Percentiles rank a stretch among this genome's conserved stretches.
These are phyloP conservation scores for Oreamnos americanus DNA, from an alignment of 2,113 vertebrate genomes.

Conservation along the genomic window DNA sequence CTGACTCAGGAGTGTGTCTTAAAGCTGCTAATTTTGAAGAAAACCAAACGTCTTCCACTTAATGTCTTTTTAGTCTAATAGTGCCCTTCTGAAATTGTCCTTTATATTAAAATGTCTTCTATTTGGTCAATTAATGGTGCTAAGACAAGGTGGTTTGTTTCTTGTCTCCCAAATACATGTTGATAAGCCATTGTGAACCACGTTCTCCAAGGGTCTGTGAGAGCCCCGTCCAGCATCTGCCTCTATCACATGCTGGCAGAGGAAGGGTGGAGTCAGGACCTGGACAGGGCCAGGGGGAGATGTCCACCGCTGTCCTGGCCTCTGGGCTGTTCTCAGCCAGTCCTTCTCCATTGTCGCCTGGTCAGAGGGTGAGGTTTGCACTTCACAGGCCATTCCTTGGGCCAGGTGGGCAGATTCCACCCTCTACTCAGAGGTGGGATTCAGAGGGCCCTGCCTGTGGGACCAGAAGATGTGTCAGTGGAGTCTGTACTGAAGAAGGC, in stretches of 20 bases:
- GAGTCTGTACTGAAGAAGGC: not conserved
- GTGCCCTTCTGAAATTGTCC: not conserved
- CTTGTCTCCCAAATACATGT: not conserved
- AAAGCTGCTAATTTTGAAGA: not conserved
- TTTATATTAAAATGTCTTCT: not conserved
- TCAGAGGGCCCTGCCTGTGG: not conserved
- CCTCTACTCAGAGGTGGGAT: not conserved
- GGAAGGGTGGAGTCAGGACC: not conserved
- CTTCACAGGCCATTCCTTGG: not conserved
- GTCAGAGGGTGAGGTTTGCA: not conserved
- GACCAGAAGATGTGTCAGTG: not conserved
- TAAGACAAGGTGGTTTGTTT: not conserved
- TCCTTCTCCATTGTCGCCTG: not conserved
- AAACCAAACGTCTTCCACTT: not conserved
- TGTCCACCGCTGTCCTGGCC: not conserved
- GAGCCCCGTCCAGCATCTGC: not conserved
- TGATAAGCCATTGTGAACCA: not conserved
- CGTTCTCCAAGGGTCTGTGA: not conserved
- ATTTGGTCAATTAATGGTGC: not conserved
- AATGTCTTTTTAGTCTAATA: not conserved
- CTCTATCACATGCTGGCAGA: rapidly evolving
- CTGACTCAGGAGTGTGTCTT: not conserved
- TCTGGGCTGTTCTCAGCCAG: not conserved
- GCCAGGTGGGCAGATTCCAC: not conserved
- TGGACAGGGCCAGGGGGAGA: rapidly evolving